Percentiles rank a stretch among this genome's conserved stretches.
phyloP scores from a whole-genome alignment of 2,888 invertebrate species.

The Coenonympha glycerion region DNA sequence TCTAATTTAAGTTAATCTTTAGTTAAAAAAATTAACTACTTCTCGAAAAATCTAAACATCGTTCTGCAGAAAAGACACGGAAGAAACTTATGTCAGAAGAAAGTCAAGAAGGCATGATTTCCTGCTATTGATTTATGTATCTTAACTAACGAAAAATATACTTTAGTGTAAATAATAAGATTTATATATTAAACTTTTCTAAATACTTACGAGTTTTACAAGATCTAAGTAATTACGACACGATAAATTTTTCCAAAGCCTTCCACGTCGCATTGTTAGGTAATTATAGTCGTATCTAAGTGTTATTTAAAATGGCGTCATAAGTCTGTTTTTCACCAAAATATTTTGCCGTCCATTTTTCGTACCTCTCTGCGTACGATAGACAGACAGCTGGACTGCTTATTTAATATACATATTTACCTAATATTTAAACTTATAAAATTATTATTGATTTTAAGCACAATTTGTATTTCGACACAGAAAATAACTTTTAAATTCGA shows the following conservation, averaged over 20 bases:
- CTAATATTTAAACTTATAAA: constrained; percentile 34
- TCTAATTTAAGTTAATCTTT: too few relatives aligned
- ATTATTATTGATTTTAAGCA: constrained; percentile 44
- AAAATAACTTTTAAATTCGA: constrained; percentile 47
- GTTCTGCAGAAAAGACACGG: too few relatives aligned
- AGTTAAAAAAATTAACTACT: too few relatives aligned
- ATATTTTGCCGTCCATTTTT: constrained; percentile 72
- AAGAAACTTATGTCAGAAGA: too few relatives aligned
- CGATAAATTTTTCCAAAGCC: constrained; percentile 22
- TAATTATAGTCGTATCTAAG: constrained; percentile 16
- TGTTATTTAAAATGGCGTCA: constrained; percentile 20
- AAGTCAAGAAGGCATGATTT: too few relatives aligned
- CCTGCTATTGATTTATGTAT: too few relatives aligned
- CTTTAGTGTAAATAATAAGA: constrained; percentile 17
- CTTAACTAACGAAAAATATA: too few relatives aligned
- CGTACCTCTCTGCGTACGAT: constrained; percentile 38
- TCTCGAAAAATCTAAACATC: too few relatives aligned
- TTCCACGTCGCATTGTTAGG: constrained; percentile 18
- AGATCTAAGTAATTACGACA: constrained; percentile 15
- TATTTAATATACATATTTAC: constrained; percentile 27
- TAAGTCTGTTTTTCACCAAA: constrained; percentile 42
- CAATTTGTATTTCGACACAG: constrained; percentile 59
- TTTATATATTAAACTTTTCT: constrained; percentile 18
- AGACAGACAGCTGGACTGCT: constrained; percentile 58
- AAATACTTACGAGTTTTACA: constrained; percentile 24